A percentile compares a stretch with the other conserved stretches of the same genome.
Evolutionary conservation across 2,888 invertebrate genomes (phyloP).

Genomic region (Apomyelois bistriatella): DNA sequence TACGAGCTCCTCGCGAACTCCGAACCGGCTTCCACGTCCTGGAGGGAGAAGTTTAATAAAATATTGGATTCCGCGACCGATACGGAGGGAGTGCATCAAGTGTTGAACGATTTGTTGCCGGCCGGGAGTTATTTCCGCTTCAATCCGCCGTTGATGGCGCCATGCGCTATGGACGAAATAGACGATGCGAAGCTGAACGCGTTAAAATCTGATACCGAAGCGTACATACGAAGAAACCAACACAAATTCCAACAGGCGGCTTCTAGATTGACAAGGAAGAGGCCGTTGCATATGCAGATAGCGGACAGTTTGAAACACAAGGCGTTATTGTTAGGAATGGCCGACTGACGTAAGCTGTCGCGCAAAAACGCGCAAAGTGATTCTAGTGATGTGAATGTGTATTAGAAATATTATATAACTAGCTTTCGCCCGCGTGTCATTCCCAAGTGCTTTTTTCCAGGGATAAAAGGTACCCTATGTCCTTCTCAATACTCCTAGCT

Average conservation of each 20-base stretch:
- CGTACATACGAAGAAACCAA: conserved; percentile 90
- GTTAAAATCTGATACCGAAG: conserved; percentile 83
- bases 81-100: conserved; percentile 90
- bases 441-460: too few species aligned
- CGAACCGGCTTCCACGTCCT: conserved; percentile 68
- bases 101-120: conserved; percentile 87
- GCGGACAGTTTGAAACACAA: conserved; percentile 39
- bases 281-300: conserved; percentile 38
- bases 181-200: conserved; percentile 84
- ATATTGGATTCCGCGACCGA: conserved; percentile 93
- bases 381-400: background rate
- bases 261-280: conserved; percentile 51
- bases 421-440: too few species aligned
- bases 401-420: background rate
- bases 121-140: conserved; percentile 88
- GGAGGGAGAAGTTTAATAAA: conserved; percentile 89
- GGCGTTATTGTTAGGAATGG: conserved; percentile 44
- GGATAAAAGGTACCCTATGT: too few species aligned
- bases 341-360: conserved; percentile 26
- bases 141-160: conserved; percentile 92
- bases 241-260: conserved; percentile 85
- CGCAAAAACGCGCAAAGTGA: conserved; percentile 15
- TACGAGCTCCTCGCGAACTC: background rate
- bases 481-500: too few species aligned
- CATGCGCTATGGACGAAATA: conserved; percentile 90